These are phyloP conservation scores for Brenthis daphne DNA, from an alignment of 2,888 invertebrate species.

Conservation along the genomic window DNA sequence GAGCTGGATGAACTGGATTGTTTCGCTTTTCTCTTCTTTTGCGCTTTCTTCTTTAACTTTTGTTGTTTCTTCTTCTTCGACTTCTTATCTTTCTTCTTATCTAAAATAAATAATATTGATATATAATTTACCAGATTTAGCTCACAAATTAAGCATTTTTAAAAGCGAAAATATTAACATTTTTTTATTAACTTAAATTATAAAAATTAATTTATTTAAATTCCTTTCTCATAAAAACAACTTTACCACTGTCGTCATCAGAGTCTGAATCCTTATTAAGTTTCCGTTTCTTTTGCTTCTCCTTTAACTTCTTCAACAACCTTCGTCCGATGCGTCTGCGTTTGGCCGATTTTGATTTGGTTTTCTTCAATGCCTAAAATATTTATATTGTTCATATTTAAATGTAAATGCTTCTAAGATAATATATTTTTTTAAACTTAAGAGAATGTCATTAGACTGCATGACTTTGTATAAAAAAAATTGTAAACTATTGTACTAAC, in stretches of 20 bases:
- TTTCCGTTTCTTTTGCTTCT: conserved; percentile 64
- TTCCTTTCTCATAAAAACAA: not conserved
- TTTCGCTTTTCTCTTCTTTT: conserved; percentile 62
- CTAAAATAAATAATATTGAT: conserved; percentile 41
- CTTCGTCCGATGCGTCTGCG: conserved; percentile 58
- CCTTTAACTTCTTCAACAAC: conserved; percentile 62
- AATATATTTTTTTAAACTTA: no score
- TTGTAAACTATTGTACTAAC: no score
- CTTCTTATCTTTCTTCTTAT: conserved; percentile 61
- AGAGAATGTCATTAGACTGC: no score
- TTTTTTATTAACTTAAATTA: no score
- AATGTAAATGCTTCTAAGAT: no score
- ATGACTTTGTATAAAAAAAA: no score
- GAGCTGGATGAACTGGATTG: conserved; percentile 52
- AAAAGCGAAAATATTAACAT: no score
- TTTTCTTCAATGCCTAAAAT: conserved; percentile 58
- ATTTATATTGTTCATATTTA: not conserved
- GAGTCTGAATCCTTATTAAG: conserved; percentile 48
- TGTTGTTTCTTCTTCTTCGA: conserved; percentile 60
- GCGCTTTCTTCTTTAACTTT: conserved; percentile 60
- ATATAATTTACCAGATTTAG: no score
- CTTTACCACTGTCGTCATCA: conserved; percentile 30
- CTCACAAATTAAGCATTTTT: no score
- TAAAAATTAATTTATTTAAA: no score
- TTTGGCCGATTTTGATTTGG: conserved; percentile 57